These are phyloP conservation scores for Scophthalmus maximus DNA, from an alignment of 2,113 vertebrate genomes.

Conservation along the genomic window DNA sequence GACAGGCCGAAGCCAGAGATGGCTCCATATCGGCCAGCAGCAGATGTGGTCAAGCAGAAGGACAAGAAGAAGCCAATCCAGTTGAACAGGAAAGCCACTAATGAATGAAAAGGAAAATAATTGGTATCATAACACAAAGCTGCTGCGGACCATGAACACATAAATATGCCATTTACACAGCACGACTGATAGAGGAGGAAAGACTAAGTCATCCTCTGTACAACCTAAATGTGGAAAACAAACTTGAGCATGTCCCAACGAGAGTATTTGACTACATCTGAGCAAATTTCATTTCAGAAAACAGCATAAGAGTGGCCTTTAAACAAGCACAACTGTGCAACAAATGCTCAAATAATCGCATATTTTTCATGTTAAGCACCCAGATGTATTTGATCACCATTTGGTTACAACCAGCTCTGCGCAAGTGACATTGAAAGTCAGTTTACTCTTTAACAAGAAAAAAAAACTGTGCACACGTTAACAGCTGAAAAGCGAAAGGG, in stretches of 20 bases:
- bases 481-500: not conserved
- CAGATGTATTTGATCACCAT: too few relatives aligned
- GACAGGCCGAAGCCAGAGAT: slow-evolving; percentile 98
- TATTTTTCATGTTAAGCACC: too few relatives aligned
- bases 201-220: not conserved
- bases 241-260: too few relatives aligned
- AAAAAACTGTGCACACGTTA: too few relatives aligned
- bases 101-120: not conserved
- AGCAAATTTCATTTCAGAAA: too few relatives aligned
- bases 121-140: not conserved
- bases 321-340: too few relatives aligned
- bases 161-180: not conserved
- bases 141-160: not conserved
- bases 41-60: slow-evolving; percentile 98
- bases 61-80: slow-evolving; percentile 99
- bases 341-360: too few relatives aligned
- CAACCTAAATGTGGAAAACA: not conserved
- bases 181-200: too few relatives aligned
- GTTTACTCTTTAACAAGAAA: too few relatives aligned
- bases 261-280: too few relatives aligned
- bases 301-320: too few relatives aligned
- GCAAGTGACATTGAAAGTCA: not conserved
- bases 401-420: not conserved
- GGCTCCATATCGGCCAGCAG: slow-evolving; percentile 96
- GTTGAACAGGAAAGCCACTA: slow-evolving; percentile 99